Evolutionary conservation across 2,888 invertebrate species (phyloP).

Genomic region (Phengaris alcon): DNA sequence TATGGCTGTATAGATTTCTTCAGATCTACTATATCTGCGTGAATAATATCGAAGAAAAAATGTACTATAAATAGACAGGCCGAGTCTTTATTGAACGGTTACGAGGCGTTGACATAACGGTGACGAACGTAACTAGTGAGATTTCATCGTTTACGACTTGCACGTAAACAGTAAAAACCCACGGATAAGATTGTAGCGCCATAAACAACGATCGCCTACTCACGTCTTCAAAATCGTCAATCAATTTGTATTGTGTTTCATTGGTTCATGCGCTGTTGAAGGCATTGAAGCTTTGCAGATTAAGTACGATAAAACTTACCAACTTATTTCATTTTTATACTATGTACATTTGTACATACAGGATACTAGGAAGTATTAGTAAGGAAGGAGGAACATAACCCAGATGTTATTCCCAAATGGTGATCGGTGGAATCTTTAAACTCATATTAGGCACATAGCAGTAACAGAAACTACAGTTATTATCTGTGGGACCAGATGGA

Average conservation of each 20-base stretch:
- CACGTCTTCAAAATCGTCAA: neutral
- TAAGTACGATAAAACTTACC: no score
- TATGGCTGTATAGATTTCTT: neutral
- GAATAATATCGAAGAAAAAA: neutral
- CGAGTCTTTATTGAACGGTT: neutral
- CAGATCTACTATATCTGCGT: neutral
- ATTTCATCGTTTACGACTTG: neutral
- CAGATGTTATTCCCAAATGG: no score
- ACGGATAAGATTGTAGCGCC: neutral
- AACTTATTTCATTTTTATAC: no score
- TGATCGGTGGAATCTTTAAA: no score
- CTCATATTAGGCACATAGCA: no score
- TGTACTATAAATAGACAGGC: neutral
- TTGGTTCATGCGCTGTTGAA: neutral
- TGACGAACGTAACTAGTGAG: conserved; percentile 24
- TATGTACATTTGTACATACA: no score
- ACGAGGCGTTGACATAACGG: conserved; percentile 30
- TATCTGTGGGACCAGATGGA: no score
- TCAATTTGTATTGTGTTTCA: neutral
- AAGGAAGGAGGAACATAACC: no score
- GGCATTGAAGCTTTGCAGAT: no score
- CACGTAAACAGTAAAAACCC: conserved; percentile 12
- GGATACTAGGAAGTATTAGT: no score
- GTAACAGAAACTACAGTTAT: no score
- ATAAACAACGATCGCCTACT: neutral